Conservation (phyloP, 2,113 vertebrate genomes). For the Thamnophis sirtalis region DNA sequence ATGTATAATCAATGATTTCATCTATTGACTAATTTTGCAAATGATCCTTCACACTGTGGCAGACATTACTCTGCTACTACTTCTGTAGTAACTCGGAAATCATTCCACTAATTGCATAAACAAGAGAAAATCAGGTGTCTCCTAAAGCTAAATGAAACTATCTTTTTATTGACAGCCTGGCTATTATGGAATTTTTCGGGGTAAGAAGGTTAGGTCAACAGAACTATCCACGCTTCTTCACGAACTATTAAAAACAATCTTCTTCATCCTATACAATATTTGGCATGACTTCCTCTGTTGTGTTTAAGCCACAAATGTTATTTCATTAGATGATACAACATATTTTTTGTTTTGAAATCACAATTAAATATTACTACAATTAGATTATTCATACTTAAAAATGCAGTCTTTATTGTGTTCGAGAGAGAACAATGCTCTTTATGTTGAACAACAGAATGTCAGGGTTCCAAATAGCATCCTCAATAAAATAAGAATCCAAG, state of each 20-base stretch:
- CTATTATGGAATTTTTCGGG: neutral
- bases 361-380: neutral
- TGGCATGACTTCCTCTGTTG: neutral
- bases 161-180: neutral
- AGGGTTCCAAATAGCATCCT: too few species aligned
- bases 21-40: neutral
- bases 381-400: neutral
- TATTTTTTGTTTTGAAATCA: neutral
- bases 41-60: neutral
- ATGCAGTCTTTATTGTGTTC: neutral
- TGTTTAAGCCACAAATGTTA: neutral
- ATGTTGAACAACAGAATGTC: neutral
- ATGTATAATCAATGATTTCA: neutral
- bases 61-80: constrained; percentile 8
- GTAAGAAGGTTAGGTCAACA: neutral
- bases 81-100: constrained; percentile 18
- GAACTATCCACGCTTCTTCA: neutral
- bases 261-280: neutral
- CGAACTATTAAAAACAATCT: neutral
- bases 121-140: neutral
- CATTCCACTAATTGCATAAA: neutral
- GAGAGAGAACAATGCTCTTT: neutral
- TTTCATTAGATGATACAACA: neutral
- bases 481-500: too few species aligned
- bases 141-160: constrained; percentile 7